These are phyloP conservation scores for Morone saxatilis DNA, from an alignment of 2,113 vertebrate genomes.

Conservation along the genomic window DNA sequence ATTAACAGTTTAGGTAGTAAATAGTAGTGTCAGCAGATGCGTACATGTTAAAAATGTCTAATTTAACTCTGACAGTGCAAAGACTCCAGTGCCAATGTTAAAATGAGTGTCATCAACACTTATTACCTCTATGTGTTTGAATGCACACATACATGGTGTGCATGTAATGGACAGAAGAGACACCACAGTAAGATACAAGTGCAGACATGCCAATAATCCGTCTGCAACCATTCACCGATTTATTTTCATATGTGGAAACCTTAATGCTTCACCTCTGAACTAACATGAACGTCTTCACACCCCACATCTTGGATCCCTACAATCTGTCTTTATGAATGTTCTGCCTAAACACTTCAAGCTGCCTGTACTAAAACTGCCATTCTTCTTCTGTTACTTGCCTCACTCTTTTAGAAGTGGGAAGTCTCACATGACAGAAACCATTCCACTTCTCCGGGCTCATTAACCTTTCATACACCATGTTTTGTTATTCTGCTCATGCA, in stretches of 20 bases:
- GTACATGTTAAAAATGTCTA: background rate
- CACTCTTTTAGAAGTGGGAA: slow-evolving; percentile 38
- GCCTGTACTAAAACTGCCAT: slow-evolving; percentile 19
- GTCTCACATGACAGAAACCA: slow-evolving; percentile 61
- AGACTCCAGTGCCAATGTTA: background rate
- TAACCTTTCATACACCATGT: slow-evolving; percentile 71
- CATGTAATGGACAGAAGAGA: background rate
- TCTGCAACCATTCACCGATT: background rate
- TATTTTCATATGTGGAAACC: slow-evolving; percentile 11
- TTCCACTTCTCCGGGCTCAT: slow-evolving; percentile 61
- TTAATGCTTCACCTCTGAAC: slow-evolving; percentile 7
- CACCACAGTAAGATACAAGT: background rate
- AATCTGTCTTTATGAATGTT: slow-evolving; percentile 23
- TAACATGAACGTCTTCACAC: background rate
- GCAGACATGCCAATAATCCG: slow-evolving; percentile 6
- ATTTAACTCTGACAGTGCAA: slow-evolving; percentile 13
- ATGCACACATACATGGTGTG: background rate
- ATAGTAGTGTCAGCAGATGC: too few relatives aligned
- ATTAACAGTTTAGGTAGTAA: background rate
- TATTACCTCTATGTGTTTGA: background rate
- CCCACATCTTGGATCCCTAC: slow-evolving; percentile 2
- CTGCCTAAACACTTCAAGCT: slow-evolving; percentile 15
- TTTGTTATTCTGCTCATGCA: slow-evolving; percentile 68
- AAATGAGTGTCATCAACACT: slow-evolving; percentile 18
- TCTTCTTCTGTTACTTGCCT: slow-evolving; percentile 26